Evolutionary conservation across 2,888 invertebrate genomes (phyloP).

Genomic region (Calliphora vomitoria): DNA sequence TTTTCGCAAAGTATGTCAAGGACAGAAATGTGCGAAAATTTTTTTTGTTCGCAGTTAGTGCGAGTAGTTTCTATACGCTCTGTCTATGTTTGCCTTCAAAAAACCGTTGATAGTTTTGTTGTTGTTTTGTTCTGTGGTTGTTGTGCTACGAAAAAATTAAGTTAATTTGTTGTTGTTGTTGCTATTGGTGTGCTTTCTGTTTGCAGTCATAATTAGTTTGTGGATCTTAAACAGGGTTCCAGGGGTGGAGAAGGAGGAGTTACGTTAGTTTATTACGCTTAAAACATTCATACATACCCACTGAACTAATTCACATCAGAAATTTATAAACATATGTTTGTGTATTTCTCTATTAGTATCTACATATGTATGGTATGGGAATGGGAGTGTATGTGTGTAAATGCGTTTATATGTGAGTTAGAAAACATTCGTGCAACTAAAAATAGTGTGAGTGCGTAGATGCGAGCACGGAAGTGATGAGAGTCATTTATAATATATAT

Average conservation of each 20-base stretch:
- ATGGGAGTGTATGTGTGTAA: conserved; percentile 54
- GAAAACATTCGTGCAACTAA: conserved; percentile 9
- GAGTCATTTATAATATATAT: conserved; percentile 28
- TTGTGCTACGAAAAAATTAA: conserved; percentile 62
- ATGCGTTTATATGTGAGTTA: conserved; percentile 16
- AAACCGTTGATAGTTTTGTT: conserved; percentile 51
- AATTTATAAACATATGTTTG: background rate
- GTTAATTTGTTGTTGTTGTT: conserved; percentile 48
- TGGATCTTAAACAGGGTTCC: background rate
- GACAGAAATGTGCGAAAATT: conserved; percentile 83
- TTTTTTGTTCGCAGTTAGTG: conserved; percentile 53
- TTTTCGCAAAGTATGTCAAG: conserved; percentile 81
- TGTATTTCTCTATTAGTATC: conserved; percentile 2
- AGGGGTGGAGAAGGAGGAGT: conserved; percentile 28
- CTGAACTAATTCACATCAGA: conserved; percentile 79
- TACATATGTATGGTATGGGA: conserved; percentile 8
- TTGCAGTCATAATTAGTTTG: conserved; percentile 64
- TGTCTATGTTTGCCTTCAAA: conserved; percentile 57
- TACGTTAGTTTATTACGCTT: conserved; percentile 31
- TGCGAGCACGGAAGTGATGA: conserved; percentile 65
- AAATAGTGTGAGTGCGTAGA: conserved; percentile 69
- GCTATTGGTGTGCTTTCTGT: conserved; percentile 27
- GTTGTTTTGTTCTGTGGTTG: conserved; percentile 22
- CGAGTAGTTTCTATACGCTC: conserved; percentile 44
- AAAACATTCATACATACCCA: conserved; percentile 75